Evolutionary conservation across 1,140 invertebrate species (phyloP), one percentile per base, ranked within the genome.

Genomic region (Chrysomallon squamiferum): DNA sequence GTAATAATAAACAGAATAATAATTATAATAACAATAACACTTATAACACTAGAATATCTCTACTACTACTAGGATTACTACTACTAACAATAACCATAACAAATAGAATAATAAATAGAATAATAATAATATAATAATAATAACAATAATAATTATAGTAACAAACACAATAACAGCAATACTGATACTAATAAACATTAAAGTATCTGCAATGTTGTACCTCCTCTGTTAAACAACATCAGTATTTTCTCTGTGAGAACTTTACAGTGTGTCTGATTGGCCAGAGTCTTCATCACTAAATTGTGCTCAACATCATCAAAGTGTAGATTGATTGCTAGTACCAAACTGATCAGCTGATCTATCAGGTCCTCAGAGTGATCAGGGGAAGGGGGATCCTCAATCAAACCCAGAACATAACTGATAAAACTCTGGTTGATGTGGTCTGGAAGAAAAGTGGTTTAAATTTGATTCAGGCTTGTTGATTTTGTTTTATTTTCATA

Each of bases 161-260:
- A n/a, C n/a, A n/a, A n/a, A n/a, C n/a, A n/a, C n/a, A n/a, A n/a
- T n/a, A n/a, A n/a, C n/a, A n/a, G n/a, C n/a, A n/a, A n/a, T n/a
- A n/a, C n/a, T n/a, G n/a, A n/a, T n/a, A n/a, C n/a, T n/a, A n/a
- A n/a, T n/a, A n/a, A n/a, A n/a, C n/a, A n/a, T n/a, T n/a, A n/a
- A n/a, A n/a, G n/a, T n/a, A n/a, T n/a, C n/a, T 27, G 15, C 13
- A 5, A 5, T 56, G 15, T 35, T 66, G 87, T 87, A 95, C 94
- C 93, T 91, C 95, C 94, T 81, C 94, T 88, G 85, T 96, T 96
- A 2, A 96, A 88, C 52, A 95, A 86, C 13, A 95, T 86, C 58
- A 96, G 87, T 25, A 95, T 88, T 86, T 95, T 96, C 81, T 96
- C 94, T 15, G 93, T 95, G 69, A 97, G 94, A 11, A 89, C 90